Percentiles rank a stretch among this genome's conserved stretches.
Evolutionary conservation across 2,888 invertebrate species (phyloP).

Genomic region (Melanophora roralis): DNA sequence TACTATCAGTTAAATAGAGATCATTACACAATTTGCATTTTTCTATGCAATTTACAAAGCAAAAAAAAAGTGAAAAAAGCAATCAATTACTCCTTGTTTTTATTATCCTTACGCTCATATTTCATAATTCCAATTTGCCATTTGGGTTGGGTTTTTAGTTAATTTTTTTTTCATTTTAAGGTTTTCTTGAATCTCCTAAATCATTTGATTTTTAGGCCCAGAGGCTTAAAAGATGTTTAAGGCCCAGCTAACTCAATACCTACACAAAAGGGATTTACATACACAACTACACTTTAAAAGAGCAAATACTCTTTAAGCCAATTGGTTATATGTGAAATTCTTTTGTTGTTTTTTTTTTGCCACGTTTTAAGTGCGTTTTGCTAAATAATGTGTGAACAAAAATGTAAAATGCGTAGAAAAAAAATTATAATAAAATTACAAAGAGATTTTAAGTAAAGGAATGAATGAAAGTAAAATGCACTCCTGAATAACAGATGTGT

Average conservation of each 20-base stretch:
- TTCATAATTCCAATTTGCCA: constrained; percentile 75
- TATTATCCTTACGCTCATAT: constrained; percentile 68
- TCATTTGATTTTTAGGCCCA: constrained; percentile 19
- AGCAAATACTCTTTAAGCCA: neutral
- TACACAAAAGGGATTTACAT: constrained; percentile 30
- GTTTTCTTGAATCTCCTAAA: neutral
- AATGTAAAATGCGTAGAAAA: constrained; percentile 47
- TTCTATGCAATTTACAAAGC: constrained; percentile 27
- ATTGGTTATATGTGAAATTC: constrained; percentile 13
- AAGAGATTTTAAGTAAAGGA: neutral
- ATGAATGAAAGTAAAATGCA: neutral
- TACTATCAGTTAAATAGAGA: constrained; percentile 30
- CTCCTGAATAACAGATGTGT: neutral
- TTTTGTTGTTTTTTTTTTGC: constrained; percentile 2
- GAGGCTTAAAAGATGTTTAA: constrained; percentile 40
- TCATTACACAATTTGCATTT: constrained; percentile 43
- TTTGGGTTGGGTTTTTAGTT: constrained; percentile 47
- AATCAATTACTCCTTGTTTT: constrained; percentile 42
- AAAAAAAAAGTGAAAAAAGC: neutral
- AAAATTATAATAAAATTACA: constrained; percentile 32
- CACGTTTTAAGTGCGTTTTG: constrained; percentile 29
- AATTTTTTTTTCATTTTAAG: neutral
- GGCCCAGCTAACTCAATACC: constrained; percentile 37
- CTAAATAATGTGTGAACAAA: constrained; percentile 62
- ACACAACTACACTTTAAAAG: neutral